Evolutionary conservation across 2,113 vertebrate species (phyloP).

Genomic region (Atrichornis clamosus): DNA sequence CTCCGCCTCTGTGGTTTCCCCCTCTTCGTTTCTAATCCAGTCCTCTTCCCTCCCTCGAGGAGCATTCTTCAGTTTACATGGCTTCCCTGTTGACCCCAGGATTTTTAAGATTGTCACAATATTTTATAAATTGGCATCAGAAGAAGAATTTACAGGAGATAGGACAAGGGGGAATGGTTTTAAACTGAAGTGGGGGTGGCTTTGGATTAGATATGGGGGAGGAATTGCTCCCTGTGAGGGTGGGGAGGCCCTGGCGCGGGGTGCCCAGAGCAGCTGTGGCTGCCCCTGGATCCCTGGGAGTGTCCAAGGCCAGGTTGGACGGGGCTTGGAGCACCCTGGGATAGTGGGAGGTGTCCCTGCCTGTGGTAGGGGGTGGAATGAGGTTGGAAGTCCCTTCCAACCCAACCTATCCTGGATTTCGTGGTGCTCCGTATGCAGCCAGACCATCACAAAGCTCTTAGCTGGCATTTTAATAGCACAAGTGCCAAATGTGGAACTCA

Average conservation of each 20-base stretch:
- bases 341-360: not conserved
- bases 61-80: not conserved
- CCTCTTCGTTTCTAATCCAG: not conserved
- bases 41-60: not conserved
- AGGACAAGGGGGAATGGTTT: not conserved
- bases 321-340: not conserved
- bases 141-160: not conserved
- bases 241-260: not conserved
- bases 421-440: too few relatives aligned
- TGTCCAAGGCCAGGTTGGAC: not conserved
- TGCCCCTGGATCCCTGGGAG: not conserved
- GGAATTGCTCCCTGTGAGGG: not conserved
- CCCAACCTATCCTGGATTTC: not conserved
- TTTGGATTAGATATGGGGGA: not conserved
- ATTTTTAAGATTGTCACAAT: not conserved
- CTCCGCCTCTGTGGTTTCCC: not conserved
- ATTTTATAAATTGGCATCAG: not conserved
- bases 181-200: not conserved
- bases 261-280: not conserved
- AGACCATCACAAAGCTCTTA: not conserved
- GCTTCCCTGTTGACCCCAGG: not conserved
- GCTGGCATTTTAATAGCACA: not conserved
- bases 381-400: not conserved
- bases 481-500: not conserved
- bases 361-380: not conserved